These are phyloP conservation scores for Cyclophora punctaria DNA, from an alignment of 2,888 invertebrate species.

Conservation along the genomic window DNA sequence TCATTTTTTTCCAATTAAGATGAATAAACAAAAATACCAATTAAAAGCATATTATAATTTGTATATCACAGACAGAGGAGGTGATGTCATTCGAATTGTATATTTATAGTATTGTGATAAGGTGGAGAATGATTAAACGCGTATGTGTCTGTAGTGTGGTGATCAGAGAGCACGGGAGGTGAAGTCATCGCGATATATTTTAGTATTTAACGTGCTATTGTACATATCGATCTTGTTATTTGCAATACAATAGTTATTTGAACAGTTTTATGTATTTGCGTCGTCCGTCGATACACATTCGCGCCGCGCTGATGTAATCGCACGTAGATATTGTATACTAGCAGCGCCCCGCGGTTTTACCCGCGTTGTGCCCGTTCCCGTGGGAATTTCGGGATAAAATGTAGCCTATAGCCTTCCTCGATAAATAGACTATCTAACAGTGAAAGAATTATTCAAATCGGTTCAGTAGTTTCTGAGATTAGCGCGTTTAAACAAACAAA, in stretches of 20 bases:
- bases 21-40: background rate
- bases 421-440: no score
- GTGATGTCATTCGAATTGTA: slow-evolving; percentile 8
- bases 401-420: no score
- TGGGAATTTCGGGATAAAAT: no score
- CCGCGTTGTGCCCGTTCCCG: no score
- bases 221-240: slow-evolving; percentile 50
- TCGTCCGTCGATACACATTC: slow-evolving; percentile 40
- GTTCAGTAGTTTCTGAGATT: no score
- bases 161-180: slow-evolving; percentile 37
- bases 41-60: no score
- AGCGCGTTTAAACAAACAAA: no score
- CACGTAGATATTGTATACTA: slow-evolving; percentile 6
- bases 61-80: background rate
- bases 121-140: slow-evolving; percentile 11
- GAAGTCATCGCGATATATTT: slow-evolving; percentile 55
- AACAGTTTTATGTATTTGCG: slow-evolving; percentile 62
- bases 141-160: slow-evolving; percentile 36
- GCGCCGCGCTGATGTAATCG: slow-evolving; percentile 47
- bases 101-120: slow-evolving; percentile 2
- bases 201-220: slow-evolving; percentile 46
- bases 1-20: background rate
- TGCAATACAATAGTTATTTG: slow-evolving; percentile 51
- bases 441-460: no score
- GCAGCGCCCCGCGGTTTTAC: no score